Percentiles rank a stretch among this genome's conserved stretches.
Evolutionary conservation across 2,113 vertebrate genomes (phyloP).

Genomic region (Arizona elegans): DNA sequence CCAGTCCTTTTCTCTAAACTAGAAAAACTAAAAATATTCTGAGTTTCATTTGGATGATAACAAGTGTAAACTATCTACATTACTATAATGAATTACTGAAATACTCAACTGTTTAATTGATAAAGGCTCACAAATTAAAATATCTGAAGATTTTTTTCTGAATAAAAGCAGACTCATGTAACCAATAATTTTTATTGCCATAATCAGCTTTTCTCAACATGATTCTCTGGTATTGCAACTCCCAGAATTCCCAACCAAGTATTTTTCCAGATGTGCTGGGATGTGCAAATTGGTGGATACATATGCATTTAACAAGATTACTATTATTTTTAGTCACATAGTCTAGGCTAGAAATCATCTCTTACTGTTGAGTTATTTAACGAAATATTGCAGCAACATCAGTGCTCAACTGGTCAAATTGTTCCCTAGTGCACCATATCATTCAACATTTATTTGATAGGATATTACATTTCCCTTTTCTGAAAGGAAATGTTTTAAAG

Average conservation of each 20-base stretch:
- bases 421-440: slow-evolving; percentile 46
- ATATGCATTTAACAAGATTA: slow-evolving; percentile 16
- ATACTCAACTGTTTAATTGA: background rate
- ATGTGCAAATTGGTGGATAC: background rate
- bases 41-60: background rate
- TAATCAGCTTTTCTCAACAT: background rate
- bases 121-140: background rate
- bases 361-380: slow-evolving; percentile 43
- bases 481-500: slow-evolving; percentile 51
- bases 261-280: background rate
- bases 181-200: background rate
- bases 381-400: slow-evolving; percentile 39
- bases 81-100: background rate
- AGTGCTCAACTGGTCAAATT: slow-evolving; percentile 49
- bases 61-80: background rate
- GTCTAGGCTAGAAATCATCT: slow-evolving; percentile 41
- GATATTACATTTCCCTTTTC: slow-evolving; percentile 55
- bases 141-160: background rate
- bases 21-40: background rate
- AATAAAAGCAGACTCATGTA: background rate
- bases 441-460: slow-evolving; percentile 44
- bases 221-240: background rate
- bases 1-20: background rate
- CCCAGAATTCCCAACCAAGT: background rate
- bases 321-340: slow-evolving; percentile 6